Percentiles rank a stretch among this genome's conserved stretches.
Evolutionary conservation across 1,140 invertebrate genomes (phyloP).

Genomic region (Neodiprion pinetum): DNA sequence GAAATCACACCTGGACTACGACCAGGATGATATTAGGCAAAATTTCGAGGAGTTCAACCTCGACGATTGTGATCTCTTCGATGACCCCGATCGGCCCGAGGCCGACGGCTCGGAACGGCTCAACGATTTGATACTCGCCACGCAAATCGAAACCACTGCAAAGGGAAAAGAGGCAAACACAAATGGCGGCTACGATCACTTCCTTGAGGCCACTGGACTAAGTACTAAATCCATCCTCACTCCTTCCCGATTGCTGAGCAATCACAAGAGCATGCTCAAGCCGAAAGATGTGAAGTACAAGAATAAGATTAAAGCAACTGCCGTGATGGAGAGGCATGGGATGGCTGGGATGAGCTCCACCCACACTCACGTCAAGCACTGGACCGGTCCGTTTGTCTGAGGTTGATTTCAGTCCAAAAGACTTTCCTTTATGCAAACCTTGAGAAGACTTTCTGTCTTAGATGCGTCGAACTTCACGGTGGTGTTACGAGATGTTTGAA

Average conservation of each 20-base stretch:
- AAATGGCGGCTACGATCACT: slow-evolving; percentile 69
- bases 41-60: slow-evolving; percentile 84
- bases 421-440: no score
- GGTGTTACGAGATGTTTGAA: no score
- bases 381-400: slow-evolving; percentile 65
- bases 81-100: slow-evolving; percentile 66
- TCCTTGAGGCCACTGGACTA: slow-evolving; percentile 79
- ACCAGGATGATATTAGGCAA: slow-evolving; percentile 66
- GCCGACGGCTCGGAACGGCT: slow-evolving; percentile 67
- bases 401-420: not conserved
- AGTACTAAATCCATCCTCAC: slow-evolving; percentile 83
- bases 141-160: slow-evolving; percentile 34
- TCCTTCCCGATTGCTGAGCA: slow-evolving; percentile 73
- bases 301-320: slow-evolving; percentile 56
- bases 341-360: slow-evolving; percentile 34
- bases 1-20: slow-evolving; percentile 33
- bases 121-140: slow-evolving; percentile 46
- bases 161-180: slow-evolving; percentile 35
- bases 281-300: slow-evolving; percentile 78
- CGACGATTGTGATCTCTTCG: slow-evolving; percentile 76
- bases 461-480: no score
- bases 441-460: no score
- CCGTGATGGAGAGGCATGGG: slow-evolving; percentile 54
- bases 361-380: slow-evolving; percentile 54
- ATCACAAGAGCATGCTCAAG: slow-evolving; percentile 78